Evolutionary conservation across 2,888 invertebrate species (phyloP), one percentile per base, ranked within the genome.

Genomic region (Calameuta filiformis): DNA sequence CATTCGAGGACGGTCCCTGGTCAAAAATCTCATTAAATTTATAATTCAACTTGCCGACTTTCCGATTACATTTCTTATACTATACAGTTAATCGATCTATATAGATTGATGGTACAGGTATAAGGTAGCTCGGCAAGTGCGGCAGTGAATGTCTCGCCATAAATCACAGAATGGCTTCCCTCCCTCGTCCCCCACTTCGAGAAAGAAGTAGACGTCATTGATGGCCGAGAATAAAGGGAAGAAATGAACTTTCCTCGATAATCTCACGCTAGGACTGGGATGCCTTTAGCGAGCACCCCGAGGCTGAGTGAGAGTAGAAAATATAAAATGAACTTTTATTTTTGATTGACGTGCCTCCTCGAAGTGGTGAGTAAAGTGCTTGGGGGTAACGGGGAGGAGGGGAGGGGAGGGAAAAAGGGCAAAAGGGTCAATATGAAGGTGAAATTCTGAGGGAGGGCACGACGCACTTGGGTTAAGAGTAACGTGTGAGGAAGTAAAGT

Each of bases 401-500:
- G 73, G 37, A 69, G 68, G 15, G 40, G 40, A 31, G 56, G 69
- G 35, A 12, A 75, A 69, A 56, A 40, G n/a, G 56, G 40, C 35
- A 75, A 74, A 69, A 37, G 75, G 34, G 73, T 77, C 71, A 76
- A 73, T 80, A 75, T 77, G 76, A 81, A 77, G 83, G 75, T 83
- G 84, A 81, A 86, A 87, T 85, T 86, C 82, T 84, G 71, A 79
- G 78, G 83, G 84, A 71, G 71, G 34, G 34, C 30, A 34, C 56
- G 35, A 83, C 86, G 87, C 87, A 88, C 87, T 87, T 87, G 88
- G 85, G 81, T 77, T 81, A 23, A 23, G 73, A 77, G 73, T 56
- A 56, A 56, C 56, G 56, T 23, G 56, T 9, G 56, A 56, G 56
- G 23, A 56, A 56, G 56, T 56, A 23, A 56, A 2, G 56, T 56